Evolutionary conservation across 2,113 vertebrate genomes (phyloP), one percentile per base, ranked within the genome.

Genomic region (Otocyon megalotis): DNA sequence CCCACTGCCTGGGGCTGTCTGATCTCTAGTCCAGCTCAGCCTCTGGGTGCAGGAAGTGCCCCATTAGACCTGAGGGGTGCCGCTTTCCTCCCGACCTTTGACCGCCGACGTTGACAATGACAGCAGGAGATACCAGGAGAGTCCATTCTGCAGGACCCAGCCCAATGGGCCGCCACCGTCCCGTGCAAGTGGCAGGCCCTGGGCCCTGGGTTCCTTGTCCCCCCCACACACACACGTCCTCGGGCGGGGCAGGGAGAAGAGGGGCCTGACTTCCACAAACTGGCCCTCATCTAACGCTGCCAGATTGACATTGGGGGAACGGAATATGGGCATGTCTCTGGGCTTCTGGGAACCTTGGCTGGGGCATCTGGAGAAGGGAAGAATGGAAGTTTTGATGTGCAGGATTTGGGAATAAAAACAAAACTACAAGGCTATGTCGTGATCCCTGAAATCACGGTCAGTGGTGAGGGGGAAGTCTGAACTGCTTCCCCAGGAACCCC

Each of bases 401-500:
- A 37, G 74, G 43, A 67, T 65, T 63, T 22, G 65, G n/a, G 13
- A 48, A 30, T 63, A 35, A 77, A 90, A 83, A 9, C 3, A 32
- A 80, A 17, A 54, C 4, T 28, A 2, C 13, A 37, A 50, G 5
- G 5, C 28, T 14, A 3, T 2, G 5, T 28, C 7, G 5, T 0
- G 8, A 48, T 35, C 60, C 30, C 2, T 2, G 0, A 87, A 43
- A 53, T 81, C 28, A 2, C 0, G 1, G 37, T 54, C 19, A 26
- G 8, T 37, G 62, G 8, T 48, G n/a, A 81, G 32, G 71, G 77
- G 22, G 13, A 48, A 8, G 13, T 43, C 17, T 50, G 48, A 35
- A 30, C 3, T 5, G 20, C 17, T 7, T 62, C n/a, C 17, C 1
- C 3, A 0, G 22, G 48, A 32, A 30, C 2, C 56, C 50, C 80